Evolutionary conservation across 2,797 vertebrate species (phyloP).

Genomic region (Notoglanidium macrostoma): DNA sequence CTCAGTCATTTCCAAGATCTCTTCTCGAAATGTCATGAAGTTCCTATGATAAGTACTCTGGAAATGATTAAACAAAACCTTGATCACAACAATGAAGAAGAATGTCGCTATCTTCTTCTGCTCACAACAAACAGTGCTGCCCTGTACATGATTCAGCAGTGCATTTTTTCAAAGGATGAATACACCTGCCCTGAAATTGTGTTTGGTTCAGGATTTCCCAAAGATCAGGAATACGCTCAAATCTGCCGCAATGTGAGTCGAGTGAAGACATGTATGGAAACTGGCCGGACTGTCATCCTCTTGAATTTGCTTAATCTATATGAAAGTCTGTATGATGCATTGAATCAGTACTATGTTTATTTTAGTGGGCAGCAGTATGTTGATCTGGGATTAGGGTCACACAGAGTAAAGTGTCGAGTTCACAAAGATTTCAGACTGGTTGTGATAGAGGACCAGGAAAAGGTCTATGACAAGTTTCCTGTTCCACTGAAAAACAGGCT

Average conservation of each 20-base stretch:
- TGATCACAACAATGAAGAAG: conserved; percentile 57
- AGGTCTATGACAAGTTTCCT: conserved; percentile 79
- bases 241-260: conserved; percentile 79
- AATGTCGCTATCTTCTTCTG: conserved; percentile 78
- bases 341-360: conserved; percentile 81
- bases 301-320: conserved; percentile 82
- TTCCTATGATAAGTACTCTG: conserved; percentile 71
- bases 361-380: conserved; percentile 79
- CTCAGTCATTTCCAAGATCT: conserved; percentile 68
- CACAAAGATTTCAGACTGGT: conserved; percentile 75
- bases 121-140: conserved; percentile 81
- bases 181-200: conserved; percentile 72
- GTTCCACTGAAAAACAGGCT: conserved; percentile 80
- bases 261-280: conserved; percentile 83
- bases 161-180: conserved; percentile 66
- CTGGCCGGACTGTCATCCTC: conserved; percentile 77
- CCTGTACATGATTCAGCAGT: conserved; percentile 76
- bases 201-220: conserved; percentile 81
- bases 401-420: conserved; percentile 82
- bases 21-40: conserved; percentile 57
- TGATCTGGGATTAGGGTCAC: conserved; percentile 81
- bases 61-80: conserved; percentile 76
- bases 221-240: conserved; percentile 80
- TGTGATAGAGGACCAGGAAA: conserved; percentile 79
- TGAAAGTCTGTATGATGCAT: conserved; percentile 79